Conservation (phyloP, 2,113 vertebrate genomes). For the Dryoscopus gambensis region DNA sequence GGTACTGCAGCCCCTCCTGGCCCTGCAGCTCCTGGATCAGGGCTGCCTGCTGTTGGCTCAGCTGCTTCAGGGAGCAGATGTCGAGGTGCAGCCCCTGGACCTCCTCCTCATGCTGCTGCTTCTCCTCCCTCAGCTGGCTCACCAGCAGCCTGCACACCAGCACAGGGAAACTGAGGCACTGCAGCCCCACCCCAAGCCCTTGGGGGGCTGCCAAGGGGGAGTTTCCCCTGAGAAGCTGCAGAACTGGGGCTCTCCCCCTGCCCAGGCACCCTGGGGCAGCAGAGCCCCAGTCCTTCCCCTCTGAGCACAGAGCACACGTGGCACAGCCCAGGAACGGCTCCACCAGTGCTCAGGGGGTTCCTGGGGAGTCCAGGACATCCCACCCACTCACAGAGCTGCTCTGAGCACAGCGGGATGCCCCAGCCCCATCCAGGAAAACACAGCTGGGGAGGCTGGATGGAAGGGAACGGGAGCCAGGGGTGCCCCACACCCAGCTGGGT, state of each 20-base stretch:
- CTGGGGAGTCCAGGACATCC: not conserved
- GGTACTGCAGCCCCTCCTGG: not conserved
- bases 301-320: rapidly evolving
- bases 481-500: not conserved
- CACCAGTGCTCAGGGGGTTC: not conserved
- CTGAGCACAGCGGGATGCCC: too few species aligned
- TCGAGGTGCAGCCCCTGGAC: not conserved
- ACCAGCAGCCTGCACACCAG: constrained; percentile 69
- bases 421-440: not conserved
- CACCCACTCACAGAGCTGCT: not conserved
- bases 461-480: not conserved
- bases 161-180: not conserved
- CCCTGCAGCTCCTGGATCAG: not conserved
- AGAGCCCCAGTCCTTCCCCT: not conserved
- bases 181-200: not conserved
- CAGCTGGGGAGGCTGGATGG: not conserved
- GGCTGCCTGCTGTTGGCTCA: not conserved
- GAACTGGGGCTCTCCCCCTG: too few species aligned
- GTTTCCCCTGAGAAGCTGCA: not conserved
- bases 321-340: not conserved
- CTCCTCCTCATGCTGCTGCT: constrained; percentile 65
- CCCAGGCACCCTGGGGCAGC: not conserved
- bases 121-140: constrained; percentile 69
- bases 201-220: too few species aligned
- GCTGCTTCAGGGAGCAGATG: not conserved